A percentile compares a stretch with the other conserved stretches of the same genome.
phyloP scores from a whole-genome alignment of 2,888 invertebrate genomes.

The Pristionchus maxplancki region DNA sequence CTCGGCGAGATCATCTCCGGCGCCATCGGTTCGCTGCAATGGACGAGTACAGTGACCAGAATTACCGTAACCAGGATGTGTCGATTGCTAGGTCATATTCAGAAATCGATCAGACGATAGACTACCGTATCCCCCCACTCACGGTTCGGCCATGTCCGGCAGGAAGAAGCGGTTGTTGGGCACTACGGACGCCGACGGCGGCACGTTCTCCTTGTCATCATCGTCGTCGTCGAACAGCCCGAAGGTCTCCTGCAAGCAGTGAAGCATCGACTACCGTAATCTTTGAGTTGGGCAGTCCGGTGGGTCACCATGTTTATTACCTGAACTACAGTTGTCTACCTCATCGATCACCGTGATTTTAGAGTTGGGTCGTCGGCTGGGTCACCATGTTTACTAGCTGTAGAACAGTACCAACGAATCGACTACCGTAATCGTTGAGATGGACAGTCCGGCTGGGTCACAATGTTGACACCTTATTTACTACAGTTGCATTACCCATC shows the following conservation, averaged over 20 bases:
- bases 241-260: background rate
- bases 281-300: background rate
- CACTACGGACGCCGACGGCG: background rate
- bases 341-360: too few species aligned
- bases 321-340: too few species aligned
- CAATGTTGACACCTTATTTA: background rate
- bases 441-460: background rate
- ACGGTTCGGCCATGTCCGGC: background rate
- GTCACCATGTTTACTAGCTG: too few species aligned
- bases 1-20: background rate
- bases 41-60: background rate
- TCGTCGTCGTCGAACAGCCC: background rate
- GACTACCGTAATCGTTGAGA: background rate
- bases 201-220: constrained; percentile 13
- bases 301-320: background rate
- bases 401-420: background rate
- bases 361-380: too few species aligned
- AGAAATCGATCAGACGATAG: background rate
- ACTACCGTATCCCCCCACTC: background rate
- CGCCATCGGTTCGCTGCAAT: background rate
- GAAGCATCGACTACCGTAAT: background rate
- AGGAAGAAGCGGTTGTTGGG: background rate
- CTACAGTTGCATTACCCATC: too few species aligned
- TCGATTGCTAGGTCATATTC: too few species aligned
- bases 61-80: too few species aligned